Evolutionary conservation across 2,888 invertebrate species (phyloP).

Genomic region (Polylopha cassiicola): DNA sequence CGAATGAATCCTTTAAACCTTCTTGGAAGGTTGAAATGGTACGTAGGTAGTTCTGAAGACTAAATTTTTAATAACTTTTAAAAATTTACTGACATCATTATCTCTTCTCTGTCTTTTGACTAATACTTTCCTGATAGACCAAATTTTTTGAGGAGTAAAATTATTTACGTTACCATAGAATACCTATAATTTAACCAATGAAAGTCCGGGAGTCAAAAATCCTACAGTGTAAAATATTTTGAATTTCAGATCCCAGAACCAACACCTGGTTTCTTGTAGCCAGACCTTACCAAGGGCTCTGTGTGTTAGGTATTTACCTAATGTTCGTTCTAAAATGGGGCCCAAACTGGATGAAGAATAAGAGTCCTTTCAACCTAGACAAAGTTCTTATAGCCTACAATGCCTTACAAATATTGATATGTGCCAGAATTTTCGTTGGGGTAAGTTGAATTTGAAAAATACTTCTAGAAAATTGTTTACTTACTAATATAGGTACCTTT

Average conservation of each 20-base stretch:
- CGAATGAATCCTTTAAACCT: too few relatives aligned
- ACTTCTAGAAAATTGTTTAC: conserved; percentile 1
- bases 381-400: conserved; percentile 82
- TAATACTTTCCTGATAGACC: too few relatives aligned
- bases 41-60: too few relatives aligned
- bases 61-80: too few relatives aligned
- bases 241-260: conserved; percentile 79
- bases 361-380: conserved; percentile 80
- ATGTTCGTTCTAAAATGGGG: conserved; percentile 83
- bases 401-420: conserved; percentile 79
- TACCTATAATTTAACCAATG: too few relatives aligned
- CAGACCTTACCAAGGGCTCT: conserved; percentile 79
- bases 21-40: too few relatives aligned
- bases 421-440: conserved; percentile 69
- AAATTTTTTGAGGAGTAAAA: too few relatives aligned
- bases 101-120: too few relatives aligned
- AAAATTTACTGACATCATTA: too few relatives aligned
- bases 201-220: too few relatives aligned
- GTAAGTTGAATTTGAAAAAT: conserved; percentile 51
- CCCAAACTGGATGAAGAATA: conserved; percentile 83
- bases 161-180: too few relatives aligned
- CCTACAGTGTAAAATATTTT: too few relatives aligned
- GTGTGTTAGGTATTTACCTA: conserved; percentile 79
- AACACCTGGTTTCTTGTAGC: conserved; percentile 81
- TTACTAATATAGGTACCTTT: conserved; percentile 16